phyloP scores from a whole-genome alignment of 2,888 invertebrate genomes.

The Cerastoderma edule region DNA sequence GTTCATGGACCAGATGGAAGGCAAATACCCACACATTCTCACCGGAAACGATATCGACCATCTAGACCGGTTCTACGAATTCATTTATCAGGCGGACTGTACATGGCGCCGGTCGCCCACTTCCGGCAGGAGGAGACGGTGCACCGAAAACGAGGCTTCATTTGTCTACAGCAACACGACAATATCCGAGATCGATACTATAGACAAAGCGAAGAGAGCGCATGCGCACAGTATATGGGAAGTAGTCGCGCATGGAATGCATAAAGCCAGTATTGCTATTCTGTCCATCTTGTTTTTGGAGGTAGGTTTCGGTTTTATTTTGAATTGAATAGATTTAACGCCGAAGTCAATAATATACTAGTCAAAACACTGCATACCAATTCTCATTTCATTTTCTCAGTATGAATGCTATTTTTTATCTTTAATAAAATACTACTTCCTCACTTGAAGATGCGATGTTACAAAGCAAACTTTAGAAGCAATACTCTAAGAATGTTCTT shows the following conservation, averaged over 20 bases:
- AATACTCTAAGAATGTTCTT: too few species aligned
- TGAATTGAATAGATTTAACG: too few species aligned
- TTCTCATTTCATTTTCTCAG: too few species aligned
- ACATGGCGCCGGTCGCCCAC: not conserved
- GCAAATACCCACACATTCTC: slow-evolving; percentile 13
- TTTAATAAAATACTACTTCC: too few species aligned
- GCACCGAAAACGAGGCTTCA: not conserved
- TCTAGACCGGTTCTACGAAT: slow-evolving; percentile 7
- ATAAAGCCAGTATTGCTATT: slow-evolving; percentile 26
- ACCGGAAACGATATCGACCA: slow-evolving; percentile 22
- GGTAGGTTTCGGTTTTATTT: too few species aligned
- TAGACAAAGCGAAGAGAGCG: slow-evolving; percentile 4
- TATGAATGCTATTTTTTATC: too few species aligned
- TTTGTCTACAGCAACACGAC: not conserved
- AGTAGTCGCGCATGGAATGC: slow-evolving; percentile 13
- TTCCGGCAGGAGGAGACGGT: not conserved
- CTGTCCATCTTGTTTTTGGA: slow-evolving; percentile 17
- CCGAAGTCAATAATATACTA: too few species aligned
- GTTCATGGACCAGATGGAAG: slow-evolving; percentile 29
- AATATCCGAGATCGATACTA: not conserved
- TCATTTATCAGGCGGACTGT: slow-evolving; percentile 17
- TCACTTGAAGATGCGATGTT: too few species aligned
- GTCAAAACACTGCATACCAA: too few species aligned
- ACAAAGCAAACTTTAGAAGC: too few species aligned
- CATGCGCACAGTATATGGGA: slow-evolving; percentile 24